Evolutionary conservation across 1,140 invertebrate species (phyloP), one percentile per base, ranked within the genome.

Genomic region (Listronotus bonariensis): DNA sequence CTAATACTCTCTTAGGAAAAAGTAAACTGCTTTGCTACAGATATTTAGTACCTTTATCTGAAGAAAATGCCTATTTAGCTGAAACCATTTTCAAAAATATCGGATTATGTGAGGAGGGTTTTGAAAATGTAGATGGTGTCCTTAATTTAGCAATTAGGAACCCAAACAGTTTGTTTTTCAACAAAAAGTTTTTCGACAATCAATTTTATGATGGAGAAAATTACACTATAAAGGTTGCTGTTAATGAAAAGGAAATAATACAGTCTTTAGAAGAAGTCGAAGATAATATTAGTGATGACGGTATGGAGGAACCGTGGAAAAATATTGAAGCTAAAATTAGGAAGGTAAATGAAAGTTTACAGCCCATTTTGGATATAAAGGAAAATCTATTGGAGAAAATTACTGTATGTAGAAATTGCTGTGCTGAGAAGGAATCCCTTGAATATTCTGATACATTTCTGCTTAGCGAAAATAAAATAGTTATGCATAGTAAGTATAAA

Each of bases 161-260:
- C 58, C 49, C 60, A 48, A 63, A 70, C 12, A 74, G 70, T 67
- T 17, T 68, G 32, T 74, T 77, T 58, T 76, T 77, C 42, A 68
- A 76, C 43, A 70, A 66, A 15, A 48, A 40, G 6, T n/a, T 64
- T 15, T 75, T 68, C 52, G 57, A 76, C 41, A 18, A 61, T 9
- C 42, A 52, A 3, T 72, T 69, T 60, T 69, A 63, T 32, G 49
- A 48, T 1, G 51, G 65, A 11, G 36, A 68, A 53, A 61, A 70
- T 14, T 72, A 69, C 36, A 62, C 57, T 15, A 74, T 75, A 32
- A 71, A 72, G 11, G 69, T 74, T 15, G 17, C 54, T 1, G 36
- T 41, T 9, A 42, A 65, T 7, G 56, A 61, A 6, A 32, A n/a
- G 3, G 58, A 41, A 3, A 20, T 15, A 5, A 0, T 20, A 40